These are phyloP conservation scores for Dysdera silvatica DNA, from an alignment of 1,140 invertebrate species.

Conservation along the genomic window DNA sequence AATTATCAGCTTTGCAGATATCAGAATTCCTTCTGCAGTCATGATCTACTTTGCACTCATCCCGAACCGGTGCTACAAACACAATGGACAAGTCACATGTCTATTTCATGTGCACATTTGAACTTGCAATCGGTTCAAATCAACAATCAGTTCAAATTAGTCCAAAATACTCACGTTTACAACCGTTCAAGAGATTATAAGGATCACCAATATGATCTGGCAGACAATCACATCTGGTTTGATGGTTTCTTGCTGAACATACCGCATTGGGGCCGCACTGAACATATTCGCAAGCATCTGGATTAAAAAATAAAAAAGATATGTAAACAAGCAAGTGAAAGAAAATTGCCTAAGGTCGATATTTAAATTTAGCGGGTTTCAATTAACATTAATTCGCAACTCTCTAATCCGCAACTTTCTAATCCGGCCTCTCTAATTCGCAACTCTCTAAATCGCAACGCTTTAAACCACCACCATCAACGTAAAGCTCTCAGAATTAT, in stretches of 20 bases:
- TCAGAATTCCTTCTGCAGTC: constrained; percentile 31
- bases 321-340: too few relatives aligned
- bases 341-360: too few relatives aligned
- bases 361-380: too few relatives aligned
- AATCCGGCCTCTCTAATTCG: too few relatives aligned
- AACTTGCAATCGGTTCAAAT: too few relatives aligned
- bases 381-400: too few relatives aligned
- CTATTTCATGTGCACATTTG: too few relatives aligned
- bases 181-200: constrained; percentile 35
- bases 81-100: not conserved
- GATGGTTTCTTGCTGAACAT: constrained; percentile 72
- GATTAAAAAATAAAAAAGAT: not conserved
- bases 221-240: constrained; percentile 73
- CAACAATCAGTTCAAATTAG: not conserved
- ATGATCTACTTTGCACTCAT: constrained; percentile 32
- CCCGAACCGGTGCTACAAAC: constrained; percentile 17
- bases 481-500: too few relatives aligned
- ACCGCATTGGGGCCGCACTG: constrained; percentile 86
- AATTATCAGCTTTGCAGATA: constrained; percentile 33
- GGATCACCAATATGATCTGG: constrained; percentile 50
- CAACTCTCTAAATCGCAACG: too few relatives aligned
- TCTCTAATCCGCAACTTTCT: too few relatives aligned
- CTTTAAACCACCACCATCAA: not conserved
- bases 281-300: constrained; percentile 71
- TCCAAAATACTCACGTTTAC: constrained; percentile 26